Conservation (phyloP, 2,113 vertebrate genomes). For the Rhinolophus sinicus region DNA sequence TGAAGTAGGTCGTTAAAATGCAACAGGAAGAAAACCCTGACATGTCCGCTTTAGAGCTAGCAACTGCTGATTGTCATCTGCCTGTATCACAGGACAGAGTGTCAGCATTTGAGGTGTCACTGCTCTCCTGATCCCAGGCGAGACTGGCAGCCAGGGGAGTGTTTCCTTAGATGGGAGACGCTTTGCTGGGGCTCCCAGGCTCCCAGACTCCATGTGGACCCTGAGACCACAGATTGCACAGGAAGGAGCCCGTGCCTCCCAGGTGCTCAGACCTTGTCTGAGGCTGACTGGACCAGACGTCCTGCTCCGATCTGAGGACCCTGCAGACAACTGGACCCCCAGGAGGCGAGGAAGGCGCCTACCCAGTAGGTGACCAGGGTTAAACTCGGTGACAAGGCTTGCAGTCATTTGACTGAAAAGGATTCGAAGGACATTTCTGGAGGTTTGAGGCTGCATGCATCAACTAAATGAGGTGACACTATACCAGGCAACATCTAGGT, state of each 20-base stretch:
- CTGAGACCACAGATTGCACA: background rate
- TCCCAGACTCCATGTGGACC: background rate
- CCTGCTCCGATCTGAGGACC: background rate
- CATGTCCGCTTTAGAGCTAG: slow-evolving; percentile 25
- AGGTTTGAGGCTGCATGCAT: background rate
- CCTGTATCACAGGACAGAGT: background rate
- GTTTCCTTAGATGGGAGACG: background rate
- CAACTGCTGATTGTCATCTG: slow-evolving; percentile 3
- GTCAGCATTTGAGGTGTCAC: background rate
- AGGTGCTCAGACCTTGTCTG: background rate
- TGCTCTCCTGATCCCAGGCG: background rate
- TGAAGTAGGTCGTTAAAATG: slow-evolving; percentile 46
- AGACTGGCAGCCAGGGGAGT: background rate
- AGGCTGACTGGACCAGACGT: background rate
- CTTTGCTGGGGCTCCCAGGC: too few relatives aligned
- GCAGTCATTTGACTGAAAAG: background rate
- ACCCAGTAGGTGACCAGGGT: too few relatives aligned
- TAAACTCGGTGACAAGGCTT: background rate
- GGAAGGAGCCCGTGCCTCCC: too few relatives aligned
- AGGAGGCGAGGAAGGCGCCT: too few relatives aligned
- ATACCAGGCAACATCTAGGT: too few relatives aligned
- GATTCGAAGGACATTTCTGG: background rate
- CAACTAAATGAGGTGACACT: too few relatives aligned
- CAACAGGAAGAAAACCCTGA: slow-evolving; percentile 51
- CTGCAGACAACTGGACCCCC: too few relatives aligned